phyloP scores from a whole-genome alignment of 2,888 invertebrate species.

The Melinaea menophilus region DNA sequence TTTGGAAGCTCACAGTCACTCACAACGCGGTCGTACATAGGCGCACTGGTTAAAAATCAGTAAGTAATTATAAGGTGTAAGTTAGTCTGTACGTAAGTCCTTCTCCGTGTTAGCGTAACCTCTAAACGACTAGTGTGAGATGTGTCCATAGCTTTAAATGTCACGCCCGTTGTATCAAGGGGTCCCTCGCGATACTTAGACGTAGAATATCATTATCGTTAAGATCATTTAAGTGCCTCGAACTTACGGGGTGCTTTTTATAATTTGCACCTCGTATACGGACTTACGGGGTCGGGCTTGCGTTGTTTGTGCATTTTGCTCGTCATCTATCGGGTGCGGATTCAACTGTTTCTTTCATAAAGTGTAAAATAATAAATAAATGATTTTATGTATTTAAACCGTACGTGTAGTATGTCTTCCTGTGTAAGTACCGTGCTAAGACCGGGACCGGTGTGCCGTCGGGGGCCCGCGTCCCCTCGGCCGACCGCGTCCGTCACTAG shows the following conservation, averaged over 20 bases:
- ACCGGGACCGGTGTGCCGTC: slow-evolving; percentile 53
- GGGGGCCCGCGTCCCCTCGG: slow-evolving; percentile 53
- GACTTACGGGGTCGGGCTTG: slow-evolving; percentile 24
- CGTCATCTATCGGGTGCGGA: slow-evolving; percentile 5
- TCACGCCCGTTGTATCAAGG: slow-evolving; percentile 75
- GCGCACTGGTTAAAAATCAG: slow-evolving; percentile 68
- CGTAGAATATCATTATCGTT: slow-evolving; percentile 75
- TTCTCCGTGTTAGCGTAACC: slow-evolving; percentile 73
- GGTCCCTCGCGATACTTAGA: slow-evolving; percentile 67
- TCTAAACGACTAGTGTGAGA: slow-evolving; percentile 70
- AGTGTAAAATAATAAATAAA: slow-evolving; percentile 9
- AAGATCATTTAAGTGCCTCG: slow-evolving; percentile 77
- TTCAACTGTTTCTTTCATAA: slow-evolving; percentile 8
- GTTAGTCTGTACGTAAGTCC: slow-evolving; percentile 67
- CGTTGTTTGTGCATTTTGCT: slow-evolving; percentile 10
- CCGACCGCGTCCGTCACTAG: slow-evolving; percentile 65
- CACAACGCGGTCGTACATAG: slow-evolving; percentile 71
- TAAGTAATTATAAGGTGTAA: slow-evolving; percentile 68
- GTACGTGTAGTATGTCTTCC: slow-evolving; percentile 73
- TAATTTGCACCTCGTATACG: slow-evolving; percentile 49
- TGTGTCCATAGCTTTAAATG: slow-evolving; percentile 78
- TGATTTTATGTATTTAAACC: slow-evolving; percentile 41
- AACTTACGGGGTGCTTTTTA: slow-evolving; percentile 64
- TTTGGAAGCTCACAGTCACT: slow-evolving; percentile 61
- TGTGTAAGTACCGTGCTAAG: slow-evolving; percentile 68